These are phyloP conservation scores for Acromyrmex heyeri DNA, from an alignment of 1,140 invertebrate species.

Conservation along the genomic window DNA sequence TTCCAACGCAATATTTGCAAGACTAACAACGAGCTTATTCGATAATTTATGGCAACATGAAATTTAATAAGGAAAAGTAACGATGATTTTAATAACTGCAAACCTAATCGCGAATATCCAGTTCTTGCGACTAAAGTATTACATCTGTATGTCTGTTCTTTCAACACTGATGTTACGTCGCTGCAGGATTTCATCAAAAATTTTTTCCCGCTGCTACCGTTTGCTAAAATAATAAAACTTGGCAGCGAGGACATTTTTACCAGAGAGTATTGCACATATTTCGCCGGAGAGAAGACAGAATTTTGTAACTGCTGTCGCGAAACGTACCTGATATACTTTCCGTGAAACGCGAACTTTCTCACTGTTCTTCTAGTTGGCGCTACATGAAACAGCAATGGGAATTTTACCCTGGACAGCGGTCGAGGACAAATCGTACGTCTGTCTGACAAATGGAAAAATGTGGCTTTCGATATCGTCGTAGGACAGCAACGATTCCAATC, in stretches of 20 bases:
- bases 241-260: conserved; percentile 44
- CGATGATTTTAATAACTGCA: neutral
- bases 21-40: neutral
- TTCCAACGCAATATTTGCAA: conserved; percentile 7
- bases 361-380: conserved; percentile 50
- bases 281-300: conserved; percentile 50
- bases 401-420: conserved; percentile 40
- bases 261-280: conserved; percentile 49
- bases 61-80: conserved; percentile 19
- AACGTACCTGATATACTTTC: conserved; percentile 58
- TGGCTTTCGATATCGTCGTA: conserved; percentile 48
- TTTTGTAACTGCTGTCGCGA: conserved; percentile 62
- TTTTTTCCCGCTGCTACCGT: conserved; percentile 25
- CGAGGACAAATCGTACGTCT: conserved; percentile 55
- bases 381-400: conserved; percentile 42
- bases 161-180: neutral
- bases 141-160: conserved; percentile 12
- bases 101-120: conserved; percentile 16
- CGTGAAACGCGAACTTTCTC: conserved; percentile 38
- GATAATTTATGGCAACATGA: neutral
- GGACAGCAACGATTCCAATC: conserved; percentile 6
- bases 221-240: conserved; percentile 55
- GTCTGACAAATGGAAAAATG: conserved; percentile 67
- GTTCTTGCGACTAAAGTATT: neutral
- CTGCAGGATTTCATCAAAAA: conserved; percentile 30